Conservation (phyloP, 2,113 vertebrate species). For the Lepus americanus region DNA sequence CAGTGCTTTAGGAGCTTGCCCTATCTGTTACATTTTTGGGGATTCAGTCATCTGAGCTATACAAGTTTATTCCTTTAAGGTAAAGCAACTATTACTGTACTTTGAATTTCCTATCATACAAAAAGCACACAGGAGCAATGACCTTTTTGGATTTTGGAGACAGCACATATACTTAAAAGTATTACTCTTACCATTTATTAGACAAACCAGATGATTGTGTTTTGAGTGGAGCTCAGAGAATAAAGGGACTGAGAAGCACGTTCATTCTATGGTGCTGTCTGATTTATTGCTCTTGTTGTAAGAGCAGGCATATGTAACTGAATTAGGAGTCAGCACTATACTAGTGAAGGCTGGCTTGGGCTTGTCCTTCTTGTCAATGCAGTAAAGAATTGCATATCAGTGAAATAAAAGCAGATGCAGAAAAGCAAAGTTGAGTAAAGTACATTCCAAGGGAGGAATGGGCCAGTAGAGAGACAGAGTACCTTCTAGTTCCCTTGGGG, state of each 20-base stretch:
- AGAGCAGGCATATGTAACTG: neutral
- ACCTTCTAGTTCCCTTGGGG: too few relatives aligned
- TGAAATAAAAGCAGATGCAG: too few relatives aligned
- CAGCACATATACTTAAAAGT: neutral
- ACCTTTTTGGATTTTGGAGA: neutral
- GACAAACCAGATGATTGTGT: neutral
- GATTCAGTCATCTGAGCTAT: neutral
- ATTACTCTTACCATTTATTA: neutral
- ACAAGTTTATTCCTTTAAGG: neutral
- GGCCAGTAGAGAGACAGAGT: too few relatives aligned
- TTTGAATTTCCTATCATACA: neutral
- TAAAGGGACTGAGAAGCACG: neutral
- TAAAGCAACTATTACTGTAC: neutral
- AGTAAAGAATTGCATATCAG: too few relatives aligned
- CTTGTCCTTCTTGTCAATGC: too few relatives aligned
- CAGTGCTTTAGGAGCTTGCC: neutral
- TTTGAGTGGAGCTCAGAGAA: neutral
- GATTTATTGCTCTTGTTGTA: neutral
- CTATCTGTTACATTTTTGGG: neutral
- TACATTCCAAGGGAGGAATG: too few relatives aligned
- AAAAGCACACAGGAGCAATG: neutral
- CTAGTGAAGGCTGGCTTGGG: too few relatives aligned
- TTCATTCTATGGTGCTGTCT: neutral
- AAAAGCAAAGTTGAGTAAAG: too few relatives aligned
- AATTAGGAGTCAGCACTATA: neutral